phyloP scores from a whole-genome alignment of 2,113 vertebrate genomes.

The Tiliqua scincoides region DNA sequence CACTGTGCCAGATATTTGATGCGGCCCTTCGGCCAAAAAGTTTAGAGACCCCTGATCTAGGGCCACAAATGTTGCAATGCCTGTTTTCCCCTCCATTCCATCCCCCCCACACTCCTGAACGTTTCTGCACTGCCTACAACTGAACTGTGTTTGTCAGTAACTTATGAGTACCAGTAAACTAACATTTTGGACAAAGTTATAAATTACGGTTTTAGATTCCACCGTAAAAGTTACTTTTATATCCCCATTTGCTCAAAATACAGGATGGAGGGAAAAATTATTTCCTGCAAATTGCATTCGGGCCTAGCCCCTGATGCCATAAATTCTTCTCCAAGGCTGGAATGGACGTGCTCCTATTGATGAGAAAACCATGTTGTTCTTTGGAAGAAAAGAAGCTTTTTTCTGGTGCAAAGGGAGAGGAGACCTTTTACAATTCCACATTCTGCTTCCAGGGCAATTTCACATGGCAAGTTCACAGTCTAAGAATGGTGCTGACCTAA shows the following conservation, averaged over 20 bases:
- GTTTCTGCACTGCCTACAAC: constrained; percentile 9
- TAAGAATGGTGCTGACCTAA: too few relatives aligned
- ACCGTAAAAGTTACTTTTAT: constrained; percentile 34
- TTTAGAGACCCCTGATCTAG: too few relatives aligned
- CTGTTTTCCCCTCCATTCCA: too few relatives aligned
- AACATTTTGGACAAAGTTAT: constrained; percentile 6
- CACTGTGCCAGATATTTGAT: too few relatives aligned
- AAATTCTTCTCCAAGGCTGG: constrained; percentile 25
- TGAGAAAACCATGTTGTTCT: constrained; percentile 20
- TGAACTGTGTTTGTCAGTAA: constrained; percentile 37
- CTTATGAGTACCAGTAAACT: constrained; percentile 29
- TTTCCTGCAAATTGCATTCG: neutral
- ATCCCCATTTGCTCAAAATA: constrained; percentile 38
- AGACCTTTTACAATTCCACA: neutral
- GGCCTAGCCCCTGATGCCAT: neutral
- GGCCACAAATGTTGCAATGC: too few relatives aligned
- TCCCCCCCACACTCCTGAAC: constrained; percentile 1
- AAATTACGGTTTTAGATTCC: constrained; percentile 40
- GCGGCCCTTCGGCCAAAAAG: too few relatives aligned
- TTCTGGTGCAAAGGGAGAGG: constrained; percentile 19
- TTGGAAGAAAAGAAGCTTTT: constrained; percentile 6
- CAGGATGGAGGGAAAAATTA: constrained; percentile 26
- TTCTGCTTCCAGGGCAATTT: too few relatives aligned
- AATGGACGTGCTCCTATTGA: neutral
- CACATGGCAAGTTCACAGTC: too few relatives aligned